Percentiles rank a stretch among this genome's conserved stretches.
phyloP scores from a whole-genome alignment of 2,797 vertebrate genomes.

The Takifugu rubripes region DNA sequence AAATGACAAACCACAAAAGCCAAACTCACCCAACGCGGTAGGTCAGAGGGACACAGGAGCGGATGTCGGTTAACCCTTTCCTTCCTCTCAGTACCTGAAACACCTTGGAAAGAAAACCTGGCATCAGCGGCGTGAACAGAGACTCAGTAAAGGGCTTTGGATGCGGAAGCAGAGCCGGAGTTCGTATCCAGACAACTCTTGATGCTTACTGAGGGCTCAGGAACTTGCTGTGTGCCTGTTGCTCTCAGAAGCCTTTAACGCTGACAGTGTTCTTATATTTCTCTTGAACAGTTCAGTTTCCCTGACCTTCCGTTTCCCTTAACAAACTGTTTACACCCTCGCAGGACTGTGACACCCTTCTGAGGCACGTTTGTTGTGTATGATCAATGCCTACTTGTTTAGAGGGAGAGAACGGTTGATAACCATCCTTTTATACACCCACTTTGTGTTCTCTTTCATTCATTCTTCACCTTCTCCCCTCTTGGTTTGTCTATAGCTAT shows the following conservation, averaged over 20 bases:
- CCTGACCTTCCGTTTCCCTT: conserved; percentile 51
- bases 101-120: conserved; percentile 43
- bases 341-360: conserved; percentile 69
- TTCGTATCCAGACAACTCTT: conserved; percentile 61
- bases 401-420: conserved; percentile 41
- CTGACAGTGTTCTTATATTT: conserved; percentile 56
- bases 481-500: background rate
- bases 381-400: conserved; percentile 54
- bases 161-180: conserved; percentile 51
- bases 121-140: conserved; percentile 28
- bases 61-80: conserved; percentile 14
- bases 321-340: conserved; percentile 73
- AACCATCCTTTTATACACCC: conserved; percentile 18
- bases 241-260: conserved; percentile 72
- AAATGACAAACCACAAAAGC: conserved; percentile 39
- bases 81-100: conserved; percentile 57
- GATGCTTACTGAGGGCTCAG: conserved; percentile 74
- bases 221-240: conserved; percentile 67
- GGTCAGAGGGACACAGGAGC: conserved; percentile 45
- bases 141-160: conserved; percentile 60
- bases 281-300: conserved; percentile 50
- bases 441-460: conserved; percentile 7
- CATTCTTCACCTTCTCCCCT: background rate
- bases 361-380: conserved; percentile 55
- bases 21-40: conserved; percentile 47